Conservation (phyloP, 2,113 vertebrate species). For the Cygnus buccinator region DNA sequence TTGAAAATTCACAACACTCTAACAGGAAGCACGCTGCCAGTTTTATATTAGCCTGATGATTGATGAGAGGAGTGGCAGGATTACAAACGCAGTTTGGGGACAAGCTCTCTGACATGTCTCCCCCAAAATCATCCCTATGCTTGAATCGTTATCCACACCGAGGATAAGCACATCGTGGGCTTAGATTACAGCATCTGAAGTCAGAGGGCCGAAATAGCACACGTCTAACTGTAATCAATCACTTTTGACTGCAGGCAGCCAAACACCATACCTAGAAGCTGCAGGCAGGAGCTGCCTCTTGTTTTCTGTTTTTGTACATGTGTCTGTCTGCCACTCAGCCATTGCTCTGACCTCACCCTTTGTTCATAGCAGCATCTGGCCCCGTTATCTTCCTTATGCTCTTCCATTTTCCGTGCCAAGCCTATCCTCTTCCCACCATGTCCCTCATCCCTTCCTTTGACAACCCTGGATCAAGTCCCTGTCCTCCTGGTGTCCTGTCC, state of each 20-base stretch:
- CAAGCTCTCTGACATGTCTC: neutral
- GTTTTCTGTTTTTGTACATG: neutral
- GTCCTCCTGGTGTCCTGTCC: neutral
- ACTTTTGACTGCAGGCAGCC: neutral
- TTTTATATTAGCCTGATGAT: neutral
- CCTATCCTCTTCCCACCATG: slow-evolving; percentile 23
- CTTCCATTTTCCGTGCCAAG: slow-evolving; percentile 44
- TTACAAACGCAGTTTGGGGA: neutral
- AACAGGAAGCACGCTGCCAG: slow-evolving; percentile 46
- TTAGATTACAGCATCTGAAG: slow-evolving; percentile 53
- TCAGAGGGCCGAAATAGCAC: slow-evolving; percentile 60
- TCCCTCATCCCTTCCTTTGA: slow-evolving; percentile 22
- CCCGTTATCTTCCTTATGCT: slow-evolving; percentile 3
- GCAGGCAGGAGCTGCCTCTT: neutral
- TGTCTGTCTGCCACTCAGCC: neutral
- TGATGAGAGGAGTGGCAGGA: slow-evolving; percentile 63
- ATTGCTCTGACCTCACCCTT: slow-evolving; percentile 20
- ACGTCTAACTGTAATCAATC: slow-evolving; percentile 38
- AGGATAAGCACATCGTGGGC: neutral
- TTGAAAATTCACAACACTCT: slow-evolving; percentile 34
- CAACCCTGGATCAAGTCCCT: neutral
- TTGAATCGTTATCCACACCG: neutral
- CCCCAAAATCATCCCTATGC: neutral
- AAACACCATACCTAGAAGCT: neutral
- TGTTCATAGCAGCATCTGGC: neutral